phyloP scores from a whole-genome alignment of 2,797 vertebrate species.

The Tragelaphus oryx region DNA sequence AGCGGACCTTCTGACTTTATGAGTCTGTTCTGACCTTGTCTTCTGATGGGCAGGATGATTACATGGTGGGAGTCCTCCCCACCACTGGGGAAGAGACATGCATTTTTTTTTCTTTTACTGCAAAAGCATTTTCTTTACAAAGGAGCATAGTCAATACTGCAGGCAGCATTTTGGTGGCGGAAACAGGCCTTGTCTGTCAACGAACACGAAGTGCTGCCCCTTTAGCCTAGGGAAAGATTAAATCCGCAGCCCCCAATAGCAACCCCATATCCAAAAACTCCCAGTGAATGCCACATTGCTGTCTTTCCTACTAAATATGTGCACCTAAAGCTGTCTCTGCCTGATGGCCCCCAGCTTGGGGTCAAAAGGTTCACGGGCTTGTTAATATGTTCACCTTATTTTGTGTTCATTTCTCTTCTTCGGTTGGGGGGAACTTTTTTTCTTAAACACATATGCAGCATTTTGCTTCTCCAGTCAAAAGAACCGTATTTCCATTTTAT shows the following conservation, averaged over 20 bases:
- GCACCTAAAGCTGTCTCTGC: not conserved
- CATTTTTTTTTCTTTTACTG: not conserved
- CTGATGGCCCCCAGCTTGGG: not conserved
- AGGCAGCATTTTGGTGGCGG: not conserved
- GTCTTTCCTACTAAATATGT: rapidly evolving
- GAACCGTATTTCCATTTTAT: not conserved
- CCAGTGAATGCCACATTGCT: not conserved
- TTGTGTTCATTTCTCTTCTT: not conserved
- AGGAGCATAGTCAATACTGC: not conserved
- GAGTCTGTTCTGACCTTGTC: not conserved
- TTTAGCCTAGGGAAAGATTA: not conserved
- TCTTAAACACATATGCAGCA: not conserved
- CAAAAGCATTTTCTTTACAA: not conserved
- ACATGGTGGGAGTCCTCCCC: not conserved
- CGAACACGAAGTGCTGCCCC: not conserved
- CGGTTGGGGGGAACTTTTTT: not conserved
- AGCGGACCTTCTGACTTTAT: not conserved
- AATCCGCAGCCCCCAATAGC: not conserved
- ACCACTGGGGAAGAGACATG: not conserved
- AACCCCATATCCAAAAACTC: not conserved
- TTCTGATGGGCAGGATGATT: not conserved
- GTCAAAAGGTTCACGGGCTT: not conserved
- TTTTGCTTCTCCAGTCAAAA: not conserved
- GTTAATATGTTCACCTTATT: not conserved
- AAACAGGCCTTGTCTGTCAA: not conserved